Conservation (phyloP, 2,797 vertebrate genomes). For the Podargus strigoides region DNA sequence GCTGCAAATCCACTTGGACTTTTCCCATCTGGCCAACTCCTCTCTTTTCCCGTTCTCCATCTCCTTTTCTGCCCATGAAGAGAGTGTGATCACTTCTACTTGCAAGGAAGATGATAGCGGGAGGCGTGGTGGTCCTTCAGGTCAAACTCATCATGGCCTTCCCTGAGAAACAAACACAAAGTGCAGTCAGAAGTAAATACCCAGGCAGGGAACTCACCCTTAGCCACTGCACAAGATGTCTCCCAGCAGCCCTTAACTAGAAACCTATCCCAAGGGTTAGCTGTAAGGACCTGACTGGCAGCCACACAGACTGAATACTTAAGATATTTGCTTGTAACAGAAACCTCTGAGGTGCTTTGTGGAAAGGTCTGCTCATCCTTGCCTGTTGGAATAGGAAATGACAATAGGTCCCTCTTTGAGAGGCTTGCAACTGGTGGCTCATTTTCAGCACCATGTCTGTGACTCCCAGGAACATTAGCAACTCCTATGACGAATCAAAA, state of each 20-base stretch:
- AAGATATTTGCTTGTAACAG: not conserved
- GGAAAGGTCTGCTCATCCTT: not conserved
- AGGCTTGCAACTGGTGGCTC: not conserved
- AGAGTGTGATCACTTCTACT: constrained; percentile 8
- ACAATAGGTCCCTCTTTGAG: not conserved
- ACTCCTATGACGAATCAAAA: not conserved
- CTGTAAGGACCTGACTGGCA: not conserved
- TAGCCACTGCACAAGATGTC: not conserved
- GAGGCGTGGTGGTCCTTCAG: constrained; percentile 87
- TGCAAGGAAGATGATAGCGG: constrained; percentile 78
- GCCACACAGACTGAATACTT: not conserved
- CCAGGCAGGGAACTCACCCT: not conserved
- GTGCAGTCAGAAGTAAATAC: not conserved
- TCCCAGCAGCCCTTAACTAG: not conserved
- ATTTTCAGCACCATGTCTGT: not conserved
- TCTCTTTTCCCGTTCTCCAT: not conserved
- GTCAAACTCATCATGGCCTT: constrained; percentile 93
- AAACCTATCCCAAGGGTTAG: not conserved
- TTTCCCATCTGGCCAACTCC: not conserved
- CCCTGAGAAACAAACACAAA: constrained; percentile 75
- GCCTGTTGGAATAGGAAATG: not conserved
- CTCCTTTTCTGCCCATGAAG: not conserved
- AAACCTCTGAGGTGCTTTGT: not conserved
- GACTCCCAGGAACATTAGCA: not conserved
- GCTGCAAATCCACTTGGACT: constrained; percentile 2